Conservation (phyloP, 2,797 vertebrate genomes). For the Discoglossus pictus region DNA sequence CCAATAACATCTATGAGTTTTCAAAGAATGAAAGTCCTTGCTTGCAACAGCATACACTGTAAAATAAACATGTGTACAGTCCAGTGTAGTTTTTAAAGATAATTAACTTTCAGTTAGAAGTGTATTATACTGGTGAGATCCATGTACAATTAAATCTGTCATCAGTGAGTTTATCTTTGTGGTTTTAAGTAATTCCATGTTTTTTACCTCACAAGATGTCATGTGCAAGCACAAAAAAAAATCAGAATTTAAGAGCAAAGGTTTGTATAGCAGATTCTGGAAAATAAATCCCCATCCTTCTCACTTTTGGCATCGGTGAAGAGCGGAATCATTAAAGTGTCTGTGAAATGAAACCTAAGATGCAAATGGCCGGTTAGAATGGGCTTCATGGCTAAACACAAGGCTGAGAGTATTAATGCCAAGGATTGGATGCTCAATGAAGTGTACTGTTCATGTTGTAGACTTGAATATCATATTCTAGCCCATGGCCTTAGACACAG, state of each 20-base stretch:
- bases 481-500: conserved; percentile 30
- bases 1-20: too few relatives aligned
- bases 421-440: conserved; percentile 41
- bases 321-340: conserved; percentile 40
- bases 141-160: too few relatives aligned
- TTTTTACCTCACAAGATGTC: too few relatives aligned
- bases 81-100: too few relatives aligned
- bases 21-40: too few relatives aligned
- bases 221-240: too few relatives aligned
- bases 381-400: conserved; percentile 31
- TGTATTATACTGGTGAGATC: too few relatives aligned
- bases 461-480: conserved; percentile 37
- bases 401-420: conserved; percentile 39
- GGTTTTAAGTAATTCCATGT: too few relatives aligned
- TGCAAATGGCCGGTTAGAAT: conserved; percentile 36
- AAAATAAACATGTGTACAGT: too few relatives aligned
- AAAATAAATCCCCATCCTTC: conserved; percentile 38
- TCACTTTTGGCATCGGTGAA: conserved; percentile 34
- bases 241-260: background rate
- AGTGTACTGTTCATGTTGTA: conserved; percentile 46
- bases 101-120: too few relatives aligned
- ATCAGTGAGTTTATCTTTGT: too few relatives aligned
- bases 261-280: conserved; percentile 40
- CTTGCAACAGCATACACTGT: too few relatives aligned
- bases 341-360: conserved; percentile 27